phyloP scores from a whole-genome alignment of 2,797 vertebrate genomes.

The Anguilla anguilla region DNA sequence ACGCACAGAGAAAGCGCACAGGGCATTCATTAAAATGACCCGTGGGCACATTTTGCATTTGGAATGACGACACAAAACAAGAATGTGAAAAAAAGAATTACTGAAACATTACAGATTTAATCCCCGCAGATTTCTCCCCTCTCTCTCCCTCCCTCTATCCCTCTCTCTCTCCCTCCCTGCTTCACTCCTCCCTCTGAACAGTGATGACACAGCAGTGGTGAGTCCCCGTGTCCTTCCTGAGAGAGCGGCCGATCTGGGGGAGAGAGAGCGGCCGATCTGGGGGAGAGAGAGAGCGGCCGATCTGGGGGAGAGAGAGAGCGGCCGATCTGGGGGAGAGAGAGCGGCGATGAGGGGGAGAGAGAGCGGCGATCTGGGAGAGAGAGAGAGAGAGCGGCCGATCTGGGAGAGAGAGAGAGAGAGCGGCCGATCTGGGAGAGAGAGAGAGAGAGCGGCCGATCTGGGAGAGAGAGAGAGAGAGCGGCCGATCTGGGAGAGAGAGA shows the following conservation, averaged over 20 bases:
- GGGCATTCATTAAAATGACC: background rate
- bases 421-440: too few species aligned
- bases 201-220: background rate
- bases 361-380: constrained; percentile 2
- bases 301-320: too few species aligned
- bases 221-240: background rate
- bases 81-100: background rate
- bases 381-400: background rate
- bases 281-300: too few species aligned
- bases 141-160: background rate
- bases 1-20: background rate
- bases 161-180: background rate
- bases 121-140: background rate
- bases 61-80: background rate
- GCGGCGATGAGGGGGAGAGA: too few species aligned
- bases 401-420: background rate
- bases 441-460: too few species aligned
- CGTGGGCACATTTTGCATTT: background rate
- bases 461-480: too few species aligned
- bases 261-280: too few species aligned
- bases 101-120: background rate
- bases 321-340: background rate
- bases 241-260: background rate
- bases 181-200: background rate
- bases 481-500: too few species aligned